A percentile compares a stretch with the other conserved stretches of the same genome.
Evolutionary conservation across 30 jellyfish, hydroid and myxozoan genomes (phyloP).

Genomic region (Turritopsis dohrnii): DNA sequence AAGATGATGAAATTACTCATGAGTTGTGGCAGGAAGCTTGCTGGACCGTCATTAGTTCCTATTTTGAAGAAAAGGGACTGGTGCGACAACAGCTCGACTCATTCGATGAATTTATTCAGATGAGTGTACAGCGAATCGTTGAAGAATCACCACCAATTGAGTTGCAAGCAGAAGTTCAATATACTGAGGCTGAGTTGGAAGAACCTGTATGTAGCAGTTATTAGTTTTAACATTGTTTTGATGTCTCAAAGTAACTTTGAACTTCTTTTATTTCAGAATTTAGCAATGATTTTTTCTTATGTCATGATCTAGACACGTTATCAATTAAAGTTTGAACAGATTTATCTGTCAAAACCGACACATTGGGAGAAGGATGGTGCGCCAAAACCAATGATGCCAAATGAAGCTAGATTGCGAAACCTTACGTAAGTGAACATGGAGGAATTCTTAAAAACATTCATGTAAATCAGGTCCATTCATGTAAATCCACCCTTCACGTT

Average conservation of each 20-base stretch:
- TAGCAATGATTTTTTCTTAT: not conserved
- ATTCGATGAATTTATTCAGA: constrained; percentile 97
- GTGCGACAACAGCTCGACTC: constrained; percentile 99
- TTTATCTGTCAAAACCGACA: constrained; percentile 94
- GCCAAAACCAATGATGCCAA: constrained; percentile 95
- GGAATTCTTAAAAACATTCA: not conserved
- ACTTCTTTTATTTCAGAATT: not conserved
- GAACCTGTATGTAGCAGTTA: constrained; percentile 82
- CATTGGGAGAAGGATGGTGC: constrained; percentile 99
- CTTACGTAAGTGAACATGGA: constrained; percentile 58
- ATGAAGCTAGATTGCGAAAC: constrained; percentile 97
- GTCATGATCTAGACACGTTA: constrained; percentile 71
- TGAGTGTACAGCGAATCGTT: constrained; percentile 97
- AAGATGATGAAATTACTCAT: constrained; percentile 91
- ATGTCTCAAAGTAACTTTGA: not conserved
- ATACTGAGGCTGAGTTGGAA: constrained; percentile 88
- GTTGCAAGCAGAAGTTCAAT: constrained; percentile 94
- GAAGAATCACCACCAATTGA: constrained; percentile 99
- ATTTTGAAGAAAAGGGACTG: constrained; percentile 98
- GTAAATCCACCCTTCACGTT: too few relatives aligned
- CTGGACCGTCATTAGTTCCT: constrained; percentile 99
- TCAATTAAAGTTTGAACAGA: constrained; percentile 92
- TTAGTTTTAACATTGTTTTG: not conserved
- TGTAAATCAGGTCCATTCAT: not conserved
- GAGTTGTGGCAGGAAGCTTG: constrained; percentile 99